Base-by-base conservation (phyloP, 2,888 invertebrate species). In the Eucera pruinosa region DNA sequence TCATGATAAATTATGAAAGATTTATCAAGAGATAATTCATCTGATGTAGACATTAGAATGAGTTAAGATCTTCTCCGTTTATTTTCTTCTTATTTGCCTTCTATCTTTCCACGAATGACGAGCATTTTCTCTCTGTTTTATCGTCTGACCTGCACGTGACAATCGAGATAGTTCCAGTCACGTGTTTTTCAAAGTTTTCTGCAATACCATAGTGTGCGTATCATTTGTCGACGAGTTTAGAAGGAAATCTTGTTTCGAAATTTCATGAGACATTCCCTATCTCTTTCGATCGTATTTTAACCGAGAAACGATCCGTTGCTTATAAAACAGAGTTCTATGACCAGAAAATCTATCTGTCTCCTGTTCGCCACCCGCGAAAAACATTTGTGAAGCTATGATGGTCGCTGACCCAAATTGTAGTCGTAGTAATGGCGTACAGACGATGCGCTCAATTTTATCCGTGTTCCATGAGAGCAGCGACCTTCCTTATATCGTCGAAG, bases 131-230 rank as follows among this genome's bases (percentile, higher is more conserved):
- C 23, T 47, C 43, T 18, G 30, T 68, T 55, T 50, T 13, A 23
- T 68, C 45, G 41, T 18, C 43, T 69, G 55, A 78, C 41, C 33
- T 47, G 70, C 76, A 81, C 81, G 84, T 70, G 81, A 68, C 69
- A 18, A 25, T 45, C 68, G 74, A 69, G 79, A 74, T 79, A 76
- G 84, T 81, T 81, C 72, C 60, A 77, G 81, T 83, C 83, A 83
- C 84, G 84, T 67, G 74, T 52, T 58, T 45, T 58, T 65, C 36
- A 54, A 33, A 52, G 70, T 57, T 78, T 83, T 78, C 76, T 61
- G 67, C 58, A 75, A 78, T 33, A 48, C 18, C 36, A 55, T 36
- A 18, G 23, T 41, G 30, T 25, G 33, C 25, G 23, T 47, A 55
- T 27, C 30, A 23, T 48, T 41, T 57, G 36, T 15, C 66, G 64